phyloP scores from a whole-genome alignment of 2,888 invertebrate genomes.

The Andrena camellia region DNA sequence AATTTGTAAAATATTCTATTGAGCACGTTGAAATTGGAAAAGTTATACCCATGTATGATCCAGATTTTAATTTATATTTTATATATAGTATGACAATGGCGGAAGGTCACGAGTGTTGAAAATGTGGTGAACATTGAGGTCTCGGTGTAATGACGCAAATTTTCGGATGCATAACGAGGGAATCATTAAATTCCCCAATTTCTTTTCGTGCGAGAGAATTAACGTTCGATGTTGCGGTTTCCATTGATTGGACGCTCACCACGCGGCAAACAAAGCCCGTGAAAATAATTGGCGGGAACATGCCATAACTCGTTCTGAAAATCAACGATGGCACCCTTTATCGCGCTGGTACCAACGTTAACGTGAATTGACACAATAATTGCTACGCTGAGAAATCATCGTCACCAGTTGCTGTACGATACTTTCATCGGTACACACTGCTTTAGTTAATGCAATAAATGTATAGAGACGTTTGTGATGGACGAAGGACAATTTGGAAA shows the following conservation, averaged over 20 bases:
- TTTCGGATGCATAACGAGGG: neutral
- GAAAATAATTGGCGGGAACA: conserved; percentile 46
- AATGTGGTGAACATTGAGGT: too few relatives aligned
- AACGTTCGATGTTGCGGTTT: neutral
- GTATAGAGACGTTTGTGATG: neutral
- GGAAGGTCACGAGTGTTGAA: too few relatives aligned
- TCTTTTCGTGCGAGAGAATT: neutral
- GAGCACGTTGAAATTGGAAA: too few relatives aligned
- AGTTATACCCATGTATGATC: too few relatives aligned
- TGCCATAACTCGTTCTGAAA: conserved; percentile 21
- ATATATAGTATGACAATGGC: too few relatives aligned
- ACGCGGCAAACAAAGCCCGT: conserved; percentile 10
- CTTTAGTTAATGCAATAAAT: conserved; percentile 39
- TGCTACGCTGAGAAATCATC: conserved; percentile 3
- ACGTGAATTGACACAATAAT: conserved; percentile 49
- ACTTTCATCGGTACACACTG: neutral
- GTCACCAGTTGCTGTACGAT: conserved; percentile 6
- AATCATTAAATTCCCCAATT: neutral
- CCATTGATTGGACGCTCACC: conserved; percentile 38
- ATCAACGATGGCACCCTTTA: conserved; percentile 27
- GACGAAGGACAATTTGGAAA: neutral
- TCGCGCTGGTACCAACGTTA: conserved; percentile 22
- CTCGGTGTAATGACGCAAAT: neutral
- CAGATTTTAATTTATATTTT: too few relatives aligned
- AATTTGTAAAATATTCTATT: too few relatives aligned